Base-by-base conservation (phyloP, 2,888 invertebrate species). In the Andrena fulva region DNA sequence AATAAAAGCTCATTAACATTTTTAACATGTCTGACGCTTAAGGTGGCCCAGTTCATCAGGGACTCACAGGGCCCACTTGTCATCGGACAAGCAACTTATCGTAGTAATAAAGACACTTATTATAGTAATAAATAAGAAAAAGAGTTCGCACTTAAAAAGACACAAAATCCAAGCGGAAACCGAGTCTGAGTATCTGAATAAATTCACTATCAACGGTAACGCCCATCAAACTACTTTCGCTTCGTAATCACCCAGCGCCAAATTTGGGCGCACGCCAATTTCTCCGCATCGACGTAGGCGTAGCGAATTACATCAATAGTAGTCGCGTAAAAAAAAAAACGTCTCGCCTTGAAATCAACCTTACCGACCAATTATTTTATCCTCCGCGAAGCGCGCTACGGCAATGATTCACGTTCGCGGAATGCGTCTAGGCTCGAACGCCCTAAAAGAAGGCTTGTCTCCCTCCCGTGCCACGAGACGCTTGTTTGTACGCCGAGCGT, bases 341-440 rank as follows among this genome's bases (percentile, higher is more conserved):
- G 42, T 60, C 54, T 68, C 54, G 67, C 67, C 80, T 80, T 67
- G 71, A 42, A 63, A 52, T 80, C 67, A 67, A 80, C 80, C 42
- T 77, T 73, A 66, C 66, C 33, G 77, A 66, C 66, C 80, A 80
- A 80, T 80, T 80, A 80, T 79, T 67, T 80, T 62, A 78, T 54
- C 62, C 79, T 72, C 48, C 33, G 16, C 54, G 10, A 6, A 7
- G 20, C 52, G 16, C 6, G 31, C n/a, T 8, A 60, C 48, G 12
- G 66, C 71, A 54, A 54, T 80, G 79, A 80, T 80, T 80, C 79
- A 80, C 80, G 54, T 67, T 29, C 67, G 33, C 54, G 71, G 71
- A 78, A 80, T 80, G 80, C 67, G 67, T 72, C 79, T 79, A 79
- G 54, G 35, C 70, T 70, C 29, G 70, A 56, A 62, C 71, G 48